Evolutionary conservation across 1,140 invertebrate species (phyloP), one percentile per base, ranked within the genome.

Genomic region (Leptopilina clavipes): DNA sequence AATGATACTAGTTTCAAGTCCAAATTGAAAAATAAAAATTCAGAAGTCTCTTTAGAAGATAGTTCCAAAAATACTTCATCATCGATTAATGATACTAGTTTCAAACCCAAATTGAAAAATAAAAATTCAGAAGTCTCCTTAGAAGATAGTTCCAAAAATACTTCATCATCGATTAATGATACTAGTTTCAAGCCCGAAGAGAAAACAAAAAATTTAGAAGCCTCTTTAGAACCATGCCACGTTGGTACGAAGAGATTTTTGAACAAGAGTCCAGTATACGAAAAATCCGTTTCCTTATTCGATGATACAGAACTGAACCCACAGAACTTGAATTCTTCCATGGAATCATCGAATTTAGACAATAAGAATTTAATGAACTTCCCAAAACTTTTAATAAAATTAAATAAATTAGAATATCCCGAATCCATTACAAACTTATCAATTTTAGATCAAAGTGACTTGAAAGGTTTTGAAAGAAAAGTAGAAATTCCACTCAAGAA

Each of bases 371-470:
- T 40, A 40, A 7, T 1, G 37, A 40, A 40, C 5, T 40, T 40
- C 7, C 7, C 37, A 40, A 8, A 6, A 40, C 0, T 40, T 7
- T 40, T 6, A 0, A 6, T 40, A 6, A 40, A 40, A 7, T 40
- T 40, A 40, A 40, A 1, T 40, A 40, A 40, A 40, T 40, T 40
- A 40, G 37, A 40, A 40, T 40, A 40, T 40, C 37, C 37, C 37
- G 37, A 40, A 40, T 40, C 37, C 1, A 12, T 12, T 2, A 45
- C 44, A 45, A 45, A 59, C 12, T 25, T 17, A 1, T 59, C 56
- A 11, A 25, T 59, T 22, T 59, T 59, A 59, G 19, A 25, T 11
- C 56, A 59, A 25, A 59, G 22, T 59, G 56, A 59, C 9, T 59
- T 59, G 8, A 54, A 54, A 7, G 52, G 52, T 19, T 54, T 59